Evolutionary conservation across 2,113 vertebrate species (phyloP).

Genomic region (Equus quagga): DNA sequence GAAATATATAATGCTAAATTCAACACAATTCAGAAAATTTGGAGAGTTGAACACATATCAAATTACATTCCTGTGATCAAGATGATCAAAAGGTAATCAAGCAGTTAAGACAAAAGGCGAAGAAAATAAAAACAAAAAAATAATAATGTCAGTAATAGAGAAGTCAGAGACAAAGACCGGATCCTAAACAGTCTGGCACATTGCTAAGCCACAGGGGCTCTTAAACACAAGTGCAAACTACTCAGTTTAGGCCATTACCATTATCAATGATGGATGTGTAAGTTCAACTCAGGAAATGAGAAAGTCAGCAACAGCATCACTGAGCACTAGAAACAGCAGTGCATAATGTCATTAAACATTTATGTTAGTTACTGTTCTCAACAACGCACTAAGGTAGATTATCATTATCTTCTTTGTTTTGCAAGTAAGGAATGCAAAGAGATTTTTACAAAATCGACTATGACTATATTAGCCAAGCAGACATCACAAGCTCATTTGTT

Average conservation of each 20-base stretch:
- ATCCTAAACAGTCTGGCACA: background rate
- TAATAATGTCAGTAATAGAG: background rate
- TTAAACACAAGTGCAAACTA: background rate
- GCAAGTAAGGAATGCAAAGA: background rate
- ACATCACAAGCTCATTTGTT: background rate
- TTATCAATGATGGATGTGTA: background rate
- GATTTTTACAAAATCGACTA: background rate
- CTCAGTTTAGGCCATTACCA: background rate
- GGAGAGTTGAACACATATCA: background rate
- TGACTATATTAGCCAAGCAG: background rate
- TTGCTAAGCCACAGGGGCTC: background rate
- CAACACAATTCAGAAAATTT: background rate
- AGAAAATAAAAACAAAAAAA: background rate
- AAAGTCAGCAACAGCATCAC: conserved; percentile 8
- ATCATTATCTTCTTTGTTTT: background rate
- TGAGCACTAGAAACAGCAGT: conserved; percentile 17
- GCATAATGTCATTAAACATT: conserved; percentile 44
- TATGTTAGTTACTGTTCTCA: conserved; percentile 7
- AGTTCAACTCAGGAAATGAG: conserved; percentile 25
- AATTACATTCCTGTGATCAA: background rate
- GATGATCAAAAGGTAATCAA: background rate
- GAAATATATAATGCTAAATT: background rate
- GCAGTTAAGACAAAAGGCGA: background rate
- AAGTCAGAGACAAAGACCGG: background rate
- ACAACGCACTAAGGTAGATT: background rate